Evolutionary conservation across 2,113 vertebrate genomes (phyloP).

Genomic region (Melanocharis versteri): DNA sequence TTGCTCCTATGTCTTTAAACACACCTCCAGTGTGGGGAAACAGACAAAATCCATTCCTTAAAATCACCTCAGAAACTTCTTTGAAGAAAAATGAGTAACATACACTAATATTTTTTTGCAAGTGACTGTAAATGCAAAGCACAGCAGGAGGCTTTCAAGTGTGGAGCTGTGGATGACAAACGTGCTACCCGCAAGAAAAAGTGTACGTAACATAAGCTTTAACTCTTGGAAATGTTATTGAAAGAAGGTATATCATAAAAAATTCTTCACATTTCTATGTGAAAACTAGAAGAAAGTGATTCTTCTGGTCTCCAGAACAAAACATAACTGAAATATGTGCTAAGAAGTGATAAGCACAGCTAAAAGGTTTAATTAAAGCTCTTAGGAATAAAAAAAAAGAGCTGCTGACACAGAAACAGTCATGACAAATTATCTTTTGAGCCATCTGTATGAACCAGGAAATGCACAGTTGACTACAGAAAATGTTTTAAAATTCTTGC

Average conservation of each 20-base stretch:
- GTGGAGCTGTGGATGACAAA: neutral
- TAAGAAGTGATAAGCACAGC: neutral
- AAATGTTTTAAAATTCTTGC: neutral
- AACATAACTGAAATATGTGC: constrained; percentile 1
- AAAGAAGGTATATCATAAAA: neutral
- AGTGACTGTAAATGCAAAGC: neutral
- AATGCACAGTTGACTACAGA: neutral
- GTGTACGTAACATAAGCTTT: neutral
- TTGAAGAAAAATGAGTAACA: neutral
- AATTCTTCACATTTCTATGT: neutral
- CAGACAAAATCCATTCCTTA: neutral
- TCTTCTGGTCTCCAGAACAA: neutral
- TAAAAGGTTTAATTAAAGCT: constrained; percentile 41
- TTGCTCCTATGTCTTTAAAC: neutral
- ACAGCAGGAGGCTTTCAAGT: neutral
- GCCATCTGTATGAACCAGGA: neutral
- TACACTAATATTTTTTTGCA: neutral
- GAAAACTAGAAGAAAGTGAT: neutral
- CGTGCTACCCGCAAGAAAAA: neutral
- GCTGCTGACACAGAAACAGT: neutral
- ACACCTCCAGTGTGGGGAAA: neutral
- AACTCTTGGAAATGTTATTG: neutral
- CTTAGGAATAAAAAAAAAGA: constrained; percentile 7
- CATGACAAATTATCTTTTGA: constrained; percentile 1
- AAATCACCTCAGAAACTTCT: neutral